phyloP scores from a whole-genome alignment of 2,113 vertebrate genomes.

The Entosphenus tridentatus region DNA sequence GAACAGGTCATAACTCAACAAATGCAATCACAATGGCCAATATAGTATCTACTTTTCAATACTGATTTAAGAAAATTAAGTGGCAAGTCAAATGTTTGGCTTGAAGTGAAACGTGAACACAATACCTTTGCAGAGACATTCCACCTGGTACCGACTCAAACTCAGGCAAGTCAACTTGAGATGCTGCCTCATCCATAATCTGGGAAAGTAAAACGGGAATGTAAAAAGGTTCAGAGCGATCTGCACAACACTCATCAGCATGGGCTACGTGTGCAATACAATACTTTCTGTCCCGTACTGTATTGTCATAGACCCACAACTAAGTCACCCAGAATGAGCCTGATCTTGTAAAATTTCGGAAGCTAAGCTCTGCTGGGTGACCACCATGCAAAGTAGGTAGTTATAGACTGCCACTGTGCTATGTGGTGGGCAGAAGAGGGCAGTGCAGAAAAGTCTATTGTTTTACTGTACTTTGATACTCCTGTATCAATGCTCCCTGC shows the following conservation, averaged over 20 bases:
- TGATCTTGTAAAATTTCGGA: not conserved
- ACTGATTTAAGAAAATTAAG: not conserved
- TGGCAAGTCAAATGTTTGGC: not conserved
- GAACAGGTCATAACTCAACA: no score
- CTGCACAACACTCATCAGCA: not conserved
- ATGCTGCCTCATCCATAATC: conserved; percentile 16
- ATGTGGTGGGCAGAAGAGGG: no score
- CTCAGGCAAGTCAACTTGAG: conserved; percentile 14
- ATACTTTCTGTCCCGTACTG: not conserved
- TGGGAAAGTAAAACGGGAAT: conserved; percentile 13
- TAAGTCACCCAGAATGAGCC: not conserved
- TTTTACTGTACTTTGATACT: no score
- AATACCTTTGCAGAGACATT: conserved; percentile 33
- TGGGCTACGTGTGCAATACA: not conserved
- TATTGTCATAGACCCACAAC: not conserved
- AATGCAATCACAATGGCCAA: no score
- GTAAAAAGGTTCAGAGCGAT: not conserved
- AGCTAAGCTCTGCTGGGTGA: not conserved
- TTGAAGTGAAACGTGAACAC: not conserved
- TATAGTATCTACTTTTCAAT: no score
- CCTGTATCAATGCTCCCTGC: no score
- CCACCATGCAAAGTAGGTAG: not conserved
- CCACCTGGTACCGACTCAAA: conserved; percentile 20
- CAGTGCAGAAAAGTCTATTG: no score
- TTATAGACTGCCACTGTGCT: no score